Evolutionary conservation across 1,140 invertebrate species (phyloP).

Genomic region (Drosophila kanapiae): DNA sequence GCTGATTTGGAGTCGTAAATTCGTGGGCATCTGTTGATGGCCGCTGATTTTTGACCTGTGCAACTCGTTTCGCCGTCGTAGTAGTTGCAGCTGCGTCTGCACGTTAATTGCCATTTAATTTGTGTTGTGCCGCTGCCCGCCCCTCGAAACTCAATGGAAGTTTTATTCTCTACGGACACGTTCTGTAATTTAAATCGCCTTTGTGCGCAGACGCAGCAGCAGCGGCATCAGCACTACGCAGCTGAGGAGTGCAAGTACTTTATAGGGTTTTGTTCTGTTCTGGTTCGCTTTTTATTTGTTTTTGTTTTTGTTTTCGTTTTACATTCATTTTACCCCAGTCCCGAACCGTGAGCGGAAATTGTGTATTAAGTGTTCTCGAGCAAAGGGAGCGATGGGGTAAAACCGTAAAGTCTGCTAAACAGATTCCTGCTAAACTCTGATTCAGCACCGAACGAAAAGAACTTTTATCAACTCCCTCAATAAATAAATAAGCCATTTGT

Average conservation of each 20-base stretch:
- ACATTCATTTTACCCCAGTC: constrained; percentile 44
- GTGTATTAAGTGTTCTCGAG: constrained; percentile 73
- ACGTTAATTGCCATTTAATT: constrained; percentile 82
- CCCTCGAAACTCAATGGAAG: constrained; percentile 61
- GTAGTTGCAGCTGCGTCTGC: constrained; percentile 54
- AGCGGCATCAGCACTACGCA: constrained; percentile 6
- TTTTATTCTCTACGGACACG: constrained; percentile 61
- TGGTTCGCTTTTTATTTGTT: constrained; percentile 17
- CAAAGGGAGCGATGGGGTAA: constrained; percentile 29
- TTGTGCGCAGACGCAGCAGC: constrained; percentile 68
- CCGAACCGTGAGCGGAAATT: constrained; percentile 77
- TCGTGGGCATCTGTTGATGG: constrained; percentile 41
- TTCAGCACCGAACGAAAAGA: constrained; percentile 10
- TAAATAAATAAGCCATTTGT: background rate
- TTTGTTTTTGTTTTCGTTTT: constrained; percentile 22
- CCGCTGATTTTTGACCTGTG: constrained; percentile 50
- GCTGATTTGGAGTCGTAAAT: constrained; percentile 74
- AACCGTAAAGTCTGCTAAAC: constrained; percentile 54
- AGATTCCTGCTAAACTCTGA: constrained; percentile 51
- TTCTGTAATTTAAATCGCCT: constrained; percentile 80
- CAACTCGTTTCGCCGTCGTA: constrained; percentile 43
- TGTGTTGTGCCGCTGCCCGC: constrained; percentile 52
- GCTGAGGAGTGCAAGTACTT: constrained; percentile 46
- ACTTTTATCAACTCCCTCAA: background rate
- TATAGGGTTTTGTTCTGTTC: constrained; percentile 56